Evolutionary conservation across 2,888 invertebrate genomes (phyloP), one percentile per base, ranked within the genome.

Genomic region (Brachyopa scutellaris): DNA sequence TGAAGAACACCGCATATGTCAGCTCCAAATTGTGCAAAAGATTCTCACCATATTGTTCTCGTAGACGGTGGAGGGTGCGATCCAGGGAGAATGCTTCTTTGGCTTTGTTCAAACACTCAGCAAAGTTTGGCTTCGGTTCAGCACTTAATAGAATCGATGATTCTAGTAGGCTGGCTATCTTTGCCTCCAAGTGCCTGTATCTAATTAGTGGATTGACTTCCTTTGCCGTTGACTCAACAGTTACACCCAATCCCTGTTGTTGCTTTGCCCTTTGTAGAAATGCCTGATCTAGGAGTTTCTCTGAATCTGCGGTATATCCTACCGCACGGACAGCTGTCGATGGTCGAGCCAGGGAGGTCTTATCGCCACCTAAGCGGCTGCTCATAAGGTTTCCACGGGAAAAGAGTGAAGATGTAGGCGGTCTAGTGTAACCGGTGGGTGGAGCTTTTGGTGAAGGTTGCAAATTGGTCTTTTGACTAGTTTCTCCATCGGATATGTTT

Each of bases 241-340:
- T 66, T 1, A 87, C 86, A 77, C 87, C 87, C 2, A 89, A 69
- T 1, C 89, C 88, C 83, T 89, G 82, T 21, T 76, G 88, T 38
- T 90, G 90, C 42, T 88, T 89, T 21, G 88, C 88, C 74, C 88
- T 90, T 57, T 90, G 89, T 17, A 92, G 92, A 84, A 95, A 94
- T 74, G 97, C 91, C 3, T 96, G 96, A 89, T 97, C 95, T 87
- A 97, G 95, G 79, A 93, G 89, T 78, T 92, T 92, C 4, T 89
- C 88, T 85, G 90, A 93, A 87, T 93, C 93, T 1, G 97, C 97
- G 2, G 97, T 97, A 90, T 97, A 99, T 0, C 99, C 99, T 21
- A 97, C 99, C 6, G 97, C 99, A 70, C 97, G 93, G 36, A 99
- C 97, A 1, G 99, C 99, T 2, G 99, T 99, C 93, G 99, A 98